Conservation (phyloP, 1,140 invertebrate species). For the Drosophila nannoptera region DNA sequence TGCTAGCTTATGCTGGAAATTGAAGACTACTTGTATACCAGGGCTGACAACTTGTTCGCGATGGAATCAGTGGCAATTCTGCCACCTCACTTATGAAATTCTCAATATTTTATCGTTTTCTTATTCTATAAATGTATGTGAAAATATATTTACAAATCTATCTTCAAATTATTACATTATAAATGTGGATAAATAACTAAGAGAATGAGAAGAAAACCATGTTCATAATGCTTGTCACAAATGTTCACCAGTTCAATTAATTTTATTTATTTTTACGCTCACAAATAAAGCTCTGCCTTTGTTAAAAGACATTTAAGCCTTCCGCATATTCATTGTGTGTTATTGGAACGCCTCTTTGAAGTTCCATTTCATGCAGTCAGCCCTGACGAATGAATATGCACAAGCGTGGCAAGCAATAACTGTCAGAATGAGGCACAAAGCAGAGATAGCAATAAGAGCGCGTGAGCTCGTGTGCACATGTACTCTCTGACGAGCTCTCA, state of each 20-base stretch:
- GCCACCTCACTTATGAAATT: neutral
- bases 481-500: neutral
- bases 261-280: too few species aligned
- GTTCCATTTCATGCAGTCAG: slow-evolving; percentile 29
- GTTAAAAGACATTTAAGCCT: neutral
- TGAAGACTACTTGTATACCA: slow-evolving; percentile 53
- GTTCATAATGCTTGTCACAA: too few species aligned
- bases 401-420: slow-evolving; percentile 51
- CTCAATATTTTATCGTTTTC: neutral
- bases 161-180: too few species aligned
- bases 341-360: slow-evolving; percentile 17
- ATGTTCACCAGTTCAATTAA: too few species aligned
- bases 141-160: too few species aligned
- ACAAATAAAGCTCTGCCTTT: too few species aligned
- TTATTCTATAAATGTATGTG: too few species aligned
- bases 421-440: slow-evolving; percentile 59
- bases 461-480: neutral
- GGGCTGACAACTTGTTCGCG: slow-evolving; percentile 28
- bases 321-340: neutral
- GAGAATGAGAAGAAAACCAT: too few species aligned
- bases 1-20: slow-evolving; percentile 53
- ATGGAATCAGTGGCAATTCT: slow-evolving; percentile 37
- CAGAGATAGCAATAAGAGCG: slow-evolving; percentile 35
- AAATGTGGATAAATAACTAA: too few species aligned
- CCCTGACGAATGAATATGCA: slow-evolving; percentile 58